Evolutionary conservation across 2,113 vertebrate species (phyloP).

Genomic region (Myiopsitta monachus): DNA sequence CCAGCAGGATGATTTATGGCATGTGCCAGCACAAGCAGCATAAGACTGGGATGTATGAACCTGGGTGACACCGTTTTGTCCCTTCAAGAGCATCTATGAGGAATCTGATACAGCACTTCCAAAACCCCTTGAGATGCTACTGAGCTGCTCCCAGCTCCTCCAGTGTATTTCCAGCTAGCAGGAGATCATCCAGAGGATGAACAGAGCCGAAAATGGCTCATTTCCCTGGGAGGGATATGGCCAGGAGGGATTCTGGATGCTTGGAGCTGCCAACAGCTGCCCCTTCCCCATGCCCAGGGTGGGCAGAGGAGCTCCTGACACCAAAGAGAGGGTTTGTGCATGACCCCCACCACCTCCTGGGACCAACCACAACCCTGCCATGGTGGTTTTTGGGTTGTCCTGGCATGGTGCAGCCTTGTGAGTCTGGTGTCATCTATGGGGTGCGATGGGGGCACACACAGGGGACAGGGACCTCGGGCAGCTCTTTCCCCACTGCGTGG

Average conservation of each 20-base stretch:
- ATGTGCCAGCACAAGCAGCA: fast-evolving
- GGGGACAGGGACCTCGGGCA: background rate
- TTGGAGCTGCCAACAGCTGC: background rate
- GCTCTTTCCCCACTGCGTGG: background rate
- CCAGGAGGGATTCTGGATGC: background rate
- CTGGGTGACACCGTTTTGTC: background rate
- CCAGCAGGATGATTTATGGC: background rate
- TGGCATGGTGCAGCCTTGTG: background rate
- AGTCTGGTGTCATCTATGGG: fast-evolving
- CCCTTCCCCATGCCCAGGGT: background rate
- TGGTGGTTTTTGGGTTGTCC: background rate
- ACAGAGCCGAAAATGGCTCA: background rate
- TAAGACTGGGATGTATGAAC: background rate
- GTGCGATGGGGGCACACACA: fast-evolving
- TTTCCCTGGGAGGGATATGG: background rate
- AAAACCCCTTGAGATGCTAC: background rate
- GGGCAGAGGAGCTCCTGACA: conserved; percentile 1
- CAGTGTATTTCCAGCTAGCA: background rate
- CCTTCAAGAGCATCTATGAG: background rate
- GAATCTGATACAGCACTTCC: background rate
- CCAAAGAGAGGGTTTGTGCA: conserved; percentile 33
- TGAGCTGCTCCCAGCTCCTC: background rate
- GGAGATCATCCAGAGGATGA: background rate
- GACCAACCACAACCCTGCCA: background rate
- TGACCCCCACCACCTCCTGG: background rate